Conservation (phyloP, 2,113 vertebrate genomes). For the Antidorcas marsupialis region DNA sequence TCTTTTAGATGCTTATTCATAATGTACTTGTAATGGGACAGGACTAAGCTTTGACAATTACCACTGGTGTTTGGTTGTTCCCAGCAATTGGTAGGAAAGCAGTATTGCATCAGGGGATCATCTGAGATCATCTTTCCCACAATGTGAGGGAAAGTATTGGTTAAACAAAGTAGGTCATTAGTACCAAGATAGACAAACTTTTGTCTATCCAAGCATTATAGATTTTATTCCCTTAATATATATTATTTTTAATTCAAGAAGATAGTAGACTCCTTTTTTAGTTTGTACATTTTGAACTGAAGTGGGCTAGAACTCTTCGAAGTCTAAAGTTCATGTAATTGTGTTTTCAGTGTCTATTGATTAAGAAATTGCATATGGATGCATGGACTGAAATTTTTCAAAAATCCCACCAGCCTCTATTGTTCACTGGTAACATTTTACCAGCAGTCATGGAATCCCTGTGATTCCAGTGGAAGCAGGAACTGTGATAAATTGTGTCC, state of each 20-base stretch:
- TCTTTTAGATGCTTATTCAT: constrained; percentile 50
- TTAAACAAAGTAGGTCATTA: constrained; percentile 22
- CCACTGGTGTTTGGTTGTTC: background rate
- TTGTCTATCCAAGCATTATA: background rate
- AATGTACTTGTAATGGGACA: constrained; percentile 46
- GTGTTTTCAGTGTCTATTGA: background rate
- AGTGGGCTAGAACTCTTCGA: background rate
- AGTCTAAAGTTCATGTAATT: background rate
- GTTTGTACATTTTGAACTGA: background rate
- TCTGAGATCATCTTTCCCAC: constrained; percentile 9
- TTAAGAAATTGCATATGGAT: background rate
- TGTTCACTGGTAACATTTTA: background rate
- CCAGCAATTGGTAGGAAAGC: constrained; percentile 33
- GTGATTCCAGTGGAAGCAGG: background rate
- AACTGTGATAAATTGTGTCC: background rate
- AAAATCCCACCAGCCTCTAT: background rate
- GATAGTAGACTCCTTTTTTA: background rate
- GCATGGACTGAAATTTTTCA: background rate
- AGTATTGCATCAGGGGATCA: background rate
- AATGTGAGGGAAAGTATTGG: background rate
- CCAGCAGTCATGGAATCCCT: background rate
- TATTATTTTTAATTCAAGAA: background rate
- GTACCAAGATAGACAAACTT: background rate
- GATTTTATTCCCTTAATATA: background rate
- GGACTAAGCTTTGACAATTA: constrained; percentile 14